A percentile compares a stretch with the other conserved stretches of the same genome.
These are phyloP conservation scores for Loris lydekkerianus DNA, from an alignment of 2,797 vertebrate genomes.

Conservation along the genomic window DNA sequence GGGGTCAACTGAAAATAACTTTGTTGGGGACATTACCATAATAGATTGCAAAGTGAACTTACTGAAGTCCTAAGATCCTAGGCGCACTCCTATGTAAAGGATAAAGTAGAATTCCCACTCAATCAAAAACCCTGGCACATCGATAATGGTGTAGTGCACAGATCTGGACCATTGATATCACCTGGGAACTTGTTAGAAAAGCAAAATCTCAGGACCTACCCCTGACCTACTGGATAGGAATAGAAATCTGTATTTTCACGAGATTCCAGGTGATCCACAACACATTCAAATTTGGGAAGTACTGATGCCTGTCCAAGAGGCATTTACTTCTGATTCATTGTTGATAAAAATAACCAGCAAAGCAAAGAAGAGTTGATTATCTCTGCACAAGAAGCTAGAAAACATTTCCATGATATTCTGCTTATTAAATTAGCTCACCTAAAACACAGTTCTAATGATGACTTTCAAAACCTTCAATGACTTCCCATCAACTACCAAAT, in stretches of 20 bases:
- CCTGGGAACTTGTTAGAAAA: conserved; percentile 46
- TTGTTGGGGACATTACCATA: not conserved
- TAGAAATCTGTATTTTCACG: not conserved
- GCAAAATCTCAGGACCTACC: not conserved
- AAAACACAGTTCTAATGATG: conserved; percentile 22
- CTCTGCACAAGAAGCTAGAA: not conserved
- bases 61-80: not conserved
- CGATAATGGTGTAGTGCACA: not conserved
- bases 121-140: not conserved
- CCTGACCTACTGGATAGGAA: not conserved
- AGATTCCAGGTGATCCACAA: conserved; percentile 1
- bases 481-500: not conserved
- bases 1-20: conserved; percentile 36
- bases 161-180: not conserved
- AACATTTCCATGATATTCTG: conserved; percentile 1
- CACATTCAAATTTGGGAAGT: conserved; percentile 50
- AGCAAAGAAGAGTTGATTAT: conserved; percentile 25
- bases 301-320: not conserved
- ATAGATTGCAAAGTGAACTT: not conserved
- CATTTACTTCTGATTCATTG: conserved; percentile 36
- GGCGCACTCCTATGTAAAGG: not conserved
- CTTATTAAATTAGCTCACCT: not conserved
- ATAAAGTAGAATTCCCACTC: conserved; percentile 4
- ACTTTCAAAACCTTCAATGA: not conserved
- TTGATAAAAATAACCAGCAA: conserved; percentile 56